Conservation (phyloP, 2,888 invertebrate genomes). For the Orthosia gothica region DNA sequence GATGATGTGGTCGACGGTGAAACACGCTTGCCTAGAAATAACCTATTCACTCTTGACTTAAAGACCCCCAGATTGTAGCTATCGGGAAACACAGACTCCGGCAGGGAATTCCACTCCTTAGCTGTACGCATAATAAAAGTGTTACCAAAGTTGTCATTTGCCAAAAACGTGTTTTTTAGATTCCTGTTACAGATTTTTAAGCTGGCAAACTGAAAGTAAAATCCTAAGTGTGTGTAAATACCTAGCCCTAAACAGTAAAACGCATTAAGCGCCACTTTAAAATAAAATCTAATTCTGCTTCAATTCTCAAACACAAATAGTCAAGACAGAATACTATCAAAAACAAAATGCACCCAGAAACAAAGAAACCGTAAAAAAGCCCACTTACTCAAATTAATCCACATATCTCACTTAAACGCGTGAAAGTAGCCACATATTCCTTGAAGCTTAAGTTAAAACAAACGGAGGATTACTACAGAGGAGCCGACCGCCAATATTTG, state of each 20-base stretch:
- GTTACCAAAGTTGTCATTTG: too few species aligned
- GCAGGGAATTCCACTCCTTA: too few species aligned
- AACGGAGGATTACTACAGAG: conserved; percentile 84
- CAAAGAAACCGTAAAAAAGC: conserved; percentile 3
- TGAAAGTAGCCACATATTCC: conserved; percentile 64
- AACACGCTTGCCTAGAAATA: too few species aligned
- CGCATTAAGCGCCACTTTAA: not conserved
- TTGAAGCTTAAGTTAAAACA: conserved; percentile 60
- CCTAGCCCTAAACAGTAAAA: not conserved
- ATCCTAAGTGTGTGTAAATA: not conserved
- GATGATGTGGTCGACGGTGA: too few species aligned
- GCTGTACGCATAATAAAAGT: too few species aligned
- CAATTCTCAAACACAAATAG: not conserved
- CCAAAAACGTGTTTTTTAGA: too few species aligned
- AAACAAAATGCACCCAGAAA: not conserved
- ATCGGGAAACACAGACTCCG: too few species aligned
- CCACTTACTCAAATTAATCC: conserved; percentile 45
- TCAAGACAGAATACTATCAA: not conserved
- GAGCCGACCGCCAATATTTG: conserved; percentile 89
- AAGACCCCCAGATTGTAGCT: too few species aligned
- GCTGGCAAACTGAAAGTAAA: too few species aligned
- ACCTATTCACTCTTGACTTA: too few species aligned
- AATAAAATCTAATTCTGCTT: not conserved
- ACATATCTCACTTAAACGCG: conserved; percentile 59
- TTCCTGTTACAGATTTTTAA: not conserved